Evolutionary conservation across 1,140 invertebrate genomes (phyloP), one percentile per base, ranked within the genome.

Genomic region (Zophobas atratus): DNA sequence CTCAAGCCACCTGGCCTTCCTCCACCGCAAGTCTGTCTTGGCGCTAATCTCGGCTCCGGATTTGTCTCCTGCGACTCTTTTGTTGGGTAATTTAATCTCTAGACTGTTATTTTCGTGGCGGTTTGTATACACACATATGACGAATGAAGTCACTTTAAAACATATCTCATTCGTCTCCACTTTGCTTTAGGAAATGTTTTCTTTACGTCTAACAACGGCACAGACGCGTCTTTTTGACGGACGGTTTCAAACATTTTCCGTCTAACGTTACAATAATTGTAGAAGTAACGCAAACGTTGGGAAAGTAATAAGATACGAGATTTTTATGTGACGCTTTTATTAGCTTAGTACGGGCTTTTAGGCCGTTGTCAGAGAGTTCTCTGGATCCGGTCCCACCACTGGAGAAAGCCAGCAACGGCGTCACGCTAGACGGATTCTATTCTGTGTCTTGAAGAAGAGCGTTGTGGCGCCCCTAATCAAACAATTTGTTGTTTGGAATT

Each of bases 401-500:
- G 43, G 43, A 46, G 56, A 55, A 55, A 55, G 51, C 53, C 33
- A 55, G 53, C 53, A 20, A 20, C 20, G 20, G 20, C 20, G 20
- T 20, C 20, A 20, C 20, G 20, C 20, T 20, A 20, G 20, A 20
- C 20, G 20, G 20, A 20, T 20, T 20, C 20, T 20, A 20, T 34
- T 67, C 60, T 67, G n/a, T 67, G 43, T 67, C 43, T 67, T 38
- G 38, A 41, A 32, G 39, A 67, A 43, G 60, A 67, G 60, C 60
- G 43, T 67, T 67, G 60, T 67, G 60, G 60, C 60, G 60, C 60
- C 60, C 51, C 51, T 73, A 73, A 73, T 73, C 71, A 73, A 73
- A 73, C 36, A 73, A 73, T 73, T 55, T 73, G 55, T 56, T 73
- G 71, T 73, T 73, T 73, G 71, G 49, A 73, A 73, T 73, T 56